Evolutionary conservation across 2,888 invertebrate species (phyloP).

Genomic region (Anarsia innoxiella): DNA sequence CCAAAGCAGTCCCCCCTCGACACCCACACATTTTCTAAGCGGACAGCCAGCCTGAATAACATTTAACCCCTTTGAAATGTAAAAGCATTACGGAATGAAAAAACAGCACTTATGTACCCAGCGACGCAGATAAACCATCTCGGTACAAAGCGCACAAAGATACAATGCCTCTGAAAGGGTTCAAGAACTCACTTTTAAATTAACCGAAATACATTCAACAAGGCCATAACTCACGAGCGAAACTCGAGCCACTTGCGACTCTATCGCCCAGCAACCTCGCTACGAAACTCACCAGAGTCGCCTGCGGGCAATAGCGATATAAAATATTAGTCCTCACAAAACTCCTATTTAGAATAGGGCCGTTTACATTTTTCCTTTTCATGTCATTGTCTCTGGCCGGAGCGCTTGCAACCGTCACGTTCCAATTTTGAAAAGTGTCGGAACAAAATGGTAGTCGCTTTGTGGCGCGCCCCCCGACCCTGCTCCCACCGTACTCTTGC

Average conservation of each 20-base stretch:
- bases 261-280: constrained; percentile 19
- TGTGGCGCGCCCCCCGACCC: constrained; percentile 51
- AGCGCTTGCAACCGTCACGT: constrained; percentile 75
- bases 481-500: constrained; percentile 22
- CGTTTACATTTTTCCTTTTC: constrained; percentile 76
- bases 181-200: constrained; percentile 76
- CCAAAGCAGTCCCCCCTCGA: constrained; percentile 43
- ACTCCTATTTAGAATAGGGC: constrained; percentile 69
- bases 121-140: constrained; percentile 74
- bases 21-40: constrained; percentile 71
- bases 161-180: constrained; percentile 76
- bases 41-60: constrained; percentile 69
- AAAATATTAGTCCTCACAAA: constrained; percentile 55
- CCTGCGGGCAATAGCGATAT: constrained; percentile 38
- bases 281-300: constrained; percentile 25
- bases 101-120: constrained; percentile 75
- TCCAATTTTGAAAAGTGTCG: constrained; percentile 75
- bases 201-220: constrained; percentile 49
- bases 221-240: constrained; percentile 35
- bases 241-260: constrained; percentile 36
- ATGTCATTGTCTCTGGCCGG: constrained; percentile 72
- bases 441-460: constrained; percentile 73
- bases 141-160: constrained; percentile 75
- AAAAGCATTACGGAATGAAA: constrained; percentile 76
- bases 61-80: constrained; percentile 75